Base-by-base conservation (phyloP, 2,113 vertebrate genomes). In the Bostrychus sinensis region DNA sequence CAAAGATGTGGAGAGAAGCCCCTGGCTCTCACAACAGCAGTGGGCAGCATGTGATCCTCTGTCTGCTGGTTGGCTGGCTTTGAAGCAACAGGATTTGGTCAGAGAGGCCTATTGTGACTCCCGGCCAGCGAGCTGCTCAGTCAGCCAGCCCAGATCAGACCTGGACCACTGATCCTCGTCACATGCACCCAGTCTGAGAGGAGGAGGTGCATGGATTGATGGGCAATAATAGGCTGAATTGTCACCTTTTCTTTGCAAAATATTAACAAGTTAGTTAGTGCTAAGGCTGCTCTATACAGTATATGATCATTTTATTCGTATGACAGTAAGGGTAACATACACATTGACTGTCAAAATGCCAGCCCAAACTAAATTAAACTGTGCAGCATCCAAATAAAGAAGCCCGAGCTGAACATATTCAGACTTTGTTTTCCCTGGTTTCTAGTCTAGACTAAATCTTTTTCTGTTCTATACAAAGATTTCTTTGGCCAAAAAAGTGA, bases 11-110 rank as follows among this genome's bases (percentile, higher is more conserved):
- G 7, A 55, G 14, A 74, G 72, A 65, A 65, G 43, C 79, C 62
- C 72, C 70, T 67, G 77, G 45, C 82, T 84, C 60, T 84, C 77
- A 88, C 69, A 85, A 86, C 85, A 74, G 70, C 60, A 80, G 75
- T 77, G 53, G 68, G 77, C 70, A 86, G 74, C 84, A 84, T 89
- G 88, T 89, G 88, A 89, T 89, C 72, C 59, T 41, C 72, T 66
- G 84, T 82, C 77, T 80, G 78, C 75, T 85, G 83, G 88, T 67
- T 85, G 82, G 83, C 72, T 88, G 84, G 74, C 68, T 88, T 81
- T 88, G 71, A 84, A 88, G 85, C 73, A 86, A 86, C 82, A 91
- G 81, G 88, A 88, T 86, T 89, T 82, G 75, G 78, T 77, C n/a
- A 42, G 70, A 56, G 73, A 81, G 80, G 71, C 73, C 83, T 64